Conservation (phyloP, 2,797 vertebrate genomes). For the Stomatorhinus walkeri region DNA sequence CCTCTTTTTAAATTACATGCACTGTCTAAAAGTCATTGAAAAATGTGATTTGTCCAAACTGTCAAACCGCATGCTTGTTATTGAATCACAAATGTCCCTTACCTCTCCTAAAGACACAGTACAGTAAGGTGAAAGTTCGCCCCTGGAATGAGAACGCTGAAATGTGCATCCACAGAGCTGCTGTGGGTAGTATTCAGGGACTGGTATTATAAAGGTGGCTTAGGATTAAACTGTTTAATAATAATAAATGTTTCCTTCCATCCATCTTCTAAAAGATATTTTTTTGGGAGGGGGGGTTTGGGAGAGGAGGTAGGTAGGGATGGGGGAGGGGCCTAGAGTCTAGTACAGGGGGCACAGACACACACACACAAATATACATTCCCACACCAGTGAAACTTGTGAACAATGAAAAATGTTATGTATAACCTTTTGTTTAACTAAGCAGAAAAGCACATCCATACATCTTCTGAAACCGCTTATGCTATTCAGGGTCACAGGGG, state of each 20-base stretch:
- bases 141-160: constrained; percentile 39
- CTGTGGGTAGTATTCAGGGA: not conserved
- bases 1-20: constrained; percentile 49
- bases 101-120: constrained; percentile 62
- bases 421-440: not conserved
- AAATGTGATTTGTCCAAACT: not conserved
- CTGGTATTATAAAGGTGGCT: not conserved
- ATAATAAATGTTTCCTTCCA: not conserved
- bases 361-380: not conserved
- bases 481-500: too few relatives aligned
- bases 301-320: not conserved
- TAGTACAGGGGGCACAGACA: not conserved
- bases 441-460: not conserved
- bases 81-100: constrained; percentile 19
- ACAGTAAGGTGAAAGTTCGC: constrained; percentile 55
- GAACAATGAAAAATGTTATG: not conserved
- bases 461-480: not conserved
- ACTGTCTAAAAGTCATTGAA: constrained; percentile 47
- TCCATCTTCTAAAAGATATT: not conserved
- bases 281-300: not conserved
- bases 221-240: not conserved
- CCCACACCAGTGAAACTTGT: not conserved
- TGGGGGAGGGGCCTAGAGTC: not conserved
- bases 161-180: not conserved
- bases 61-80: not conserved